phyloP scores from a whole-genome alignment of 2,797 vertebrate genomes.

The Artibeus jamaicensis region DNA sequence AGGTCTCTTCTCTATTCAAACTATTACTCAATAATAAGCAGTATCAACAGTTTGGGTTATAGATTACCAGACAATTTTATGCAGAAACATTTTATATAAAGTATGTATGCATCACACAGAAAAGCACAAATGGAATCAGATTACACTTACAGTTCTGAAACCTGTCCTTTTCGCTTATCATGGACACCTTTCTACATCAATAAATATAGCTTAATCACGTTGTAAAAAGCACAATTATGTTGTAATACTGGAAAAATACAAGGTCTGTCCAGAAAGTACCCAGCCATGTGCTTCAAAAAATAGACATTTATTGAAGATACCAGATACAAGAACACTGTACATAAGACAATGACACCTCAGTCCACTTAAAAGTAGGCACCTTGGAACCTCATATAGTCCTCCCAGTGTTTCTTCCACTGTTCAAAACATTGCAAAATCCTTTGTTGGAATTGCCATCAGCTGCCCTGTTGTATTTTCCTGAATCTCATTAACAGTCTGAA shows the following conservation, averaged over 20 bases:
- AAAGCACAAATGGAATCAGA: neutral
- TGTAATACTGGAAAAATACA: neutral
- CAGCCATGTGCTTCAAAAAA: neutral
- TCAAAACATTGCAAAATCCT: neutral
- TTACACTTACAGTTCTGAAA: neutral
- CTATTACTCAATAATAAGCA: neutral
- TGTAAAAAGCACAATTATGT: too few relatives aligned
- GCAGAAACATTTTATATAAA: neutral
- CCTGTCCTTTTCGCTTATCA: neutral
- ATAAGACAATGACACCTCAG: neutral
- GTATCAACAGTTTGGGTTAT: neutral
- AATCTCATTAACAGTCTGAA: neutral
- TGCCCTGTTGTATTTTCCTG: neutral
- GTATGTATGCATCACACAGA: neutral
- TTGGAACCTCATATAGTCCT: too few relatives aligned
- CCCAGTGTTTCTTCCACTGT: neutral
- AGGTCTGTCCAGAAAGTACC: neutral
- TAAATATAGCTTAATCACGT: neutral
- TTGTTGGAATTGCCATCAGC: neutral
- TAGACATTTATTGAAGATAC: neutral
- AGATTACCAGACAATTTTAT: neutral
- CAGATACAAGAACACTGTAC: neutral
- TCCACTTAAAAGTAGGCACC: too few relatives aligned
- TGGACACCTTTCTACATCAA: neutral
- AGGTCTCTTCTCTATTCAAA: conserved; percentile 6